Base-by-base conservation (phyloP, 2,113 vertebrate species). In the Montifringilla adamsi region DNA sequence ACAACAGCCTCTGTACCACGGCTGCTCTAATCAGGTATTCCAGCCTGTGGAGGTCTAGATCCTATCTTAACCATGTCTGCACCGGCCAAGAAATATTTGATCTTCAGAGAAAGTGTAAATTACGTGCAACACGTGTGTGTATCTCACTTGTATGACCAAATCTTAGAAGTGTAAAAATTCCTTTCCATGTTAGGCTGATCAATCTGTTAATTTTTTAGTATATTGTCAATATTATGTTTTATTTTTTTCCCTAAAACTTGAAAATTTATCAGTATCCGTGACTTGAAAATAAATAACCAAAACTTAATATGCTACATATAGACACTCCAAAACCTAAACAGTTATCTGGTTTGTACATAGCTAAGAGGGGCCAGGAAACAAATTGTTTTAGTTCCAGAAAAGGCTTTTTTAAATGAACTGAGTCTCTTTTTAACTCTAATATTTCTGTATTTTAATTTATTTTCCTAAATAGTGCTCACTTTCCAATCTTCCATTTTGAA, bases 1-100 rank as follows among this genome's bases (percentile, higher is more conserved):
- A 56, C 67, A 84, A 53, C 79, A 52, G 89, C 35, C 76, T 37
- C 55, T 27, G 60, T 21, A 56, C 49, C 70, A 83, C 5, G 30
- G 53, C 74, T 80, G 75, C 90, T 62, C 60, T 84, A 27, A 87
- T 75, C 80, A 80, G 59, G 33, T 80, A 50, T 86, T 86, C 52
- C 27, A 92, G 46, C 59, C 90, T 62, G 63, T 77, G 90, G 84
- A 93, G 72, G 50, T 62, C 90, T 74, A 93, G 90, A 94, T 93
- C 67, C 76, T 93, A 84, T 88, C 89, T 30, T 22, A 84, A 62
- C 67, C 43, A 84, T 86, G 90, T 77, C 88, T 93, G 58, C 33
- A 66, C 39, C 49, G 78, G 77, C 59, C 84, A 84, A 67, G 81
- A 88, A 89, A 80, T 88, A 87, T 52, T 59, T 84, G 37, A n/a